Conservation (phyloP, 2,113 vertebrate genomes). For the Cynoglossus semilaevis region DNA sequence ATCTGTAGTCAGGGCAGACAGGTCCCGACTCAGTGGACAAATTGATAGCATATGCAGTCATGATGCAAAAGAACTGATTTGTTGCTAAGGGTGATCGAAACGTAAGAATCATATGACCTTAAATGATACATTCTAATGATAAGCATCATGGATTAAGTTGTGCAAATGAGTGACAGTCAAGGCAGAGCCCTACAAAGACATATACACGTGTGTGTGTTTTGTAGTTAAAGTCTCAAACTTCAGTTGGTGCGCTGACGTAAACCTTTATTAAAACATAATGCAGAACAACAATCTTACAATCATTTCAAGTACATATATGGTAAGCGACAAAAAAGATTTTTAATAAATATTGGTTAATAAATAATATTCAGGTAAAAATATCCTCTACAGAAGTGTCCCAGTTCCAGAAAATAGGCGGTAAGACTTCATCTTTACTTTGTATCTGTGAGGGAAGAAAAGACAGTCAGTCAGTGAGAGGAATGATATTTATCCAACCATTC, state of each 20-base stretch:
- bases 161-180: too few relatives aligned
- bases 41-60: too few relatives aligned
- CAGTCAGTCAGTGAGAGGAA: background rate
- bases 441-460: slow-evolving; percentile 59
- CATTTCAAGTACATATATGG: slow-evolving; percentile 54
- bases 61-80: too few relatives aligned
- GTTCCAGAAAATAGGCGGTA: slow-evolving; percentile 49
- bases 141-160: too few relatives aligned
- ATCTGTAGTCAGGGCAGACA: too few relatives aligned
- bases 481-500: too few relatives aligned
- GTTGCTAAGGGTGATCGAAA: too few relatives aligned
- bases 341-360: slow-evolving; percentile 78
- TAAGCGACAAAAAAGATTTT: slow-evolving; percentile 45
- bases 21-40: too few relatives aligned
- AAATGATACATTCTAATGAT: too few relatives aligned
- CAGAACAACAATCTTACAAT: slow-evolving; percentile 41
- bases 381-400: slow-evolving; percentile 40
- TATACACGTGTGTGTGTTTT: background rate
- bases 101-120: too few relatives aligned
- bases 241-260: slow-evolving; percentile 45
- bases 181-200: too few relatives aligned
- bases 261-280: slow-evolving; percentile 71
- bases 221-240: background rate
- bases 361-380: slow-evolving; percentile 64
- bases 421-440: slow-evolving; percentile 73